Evolutionary conservation across 1,140 invertebrate species (phyloP), one percentile per base, ranked within the genome.

Genomic region (Drosophila ambigua): DNA sequence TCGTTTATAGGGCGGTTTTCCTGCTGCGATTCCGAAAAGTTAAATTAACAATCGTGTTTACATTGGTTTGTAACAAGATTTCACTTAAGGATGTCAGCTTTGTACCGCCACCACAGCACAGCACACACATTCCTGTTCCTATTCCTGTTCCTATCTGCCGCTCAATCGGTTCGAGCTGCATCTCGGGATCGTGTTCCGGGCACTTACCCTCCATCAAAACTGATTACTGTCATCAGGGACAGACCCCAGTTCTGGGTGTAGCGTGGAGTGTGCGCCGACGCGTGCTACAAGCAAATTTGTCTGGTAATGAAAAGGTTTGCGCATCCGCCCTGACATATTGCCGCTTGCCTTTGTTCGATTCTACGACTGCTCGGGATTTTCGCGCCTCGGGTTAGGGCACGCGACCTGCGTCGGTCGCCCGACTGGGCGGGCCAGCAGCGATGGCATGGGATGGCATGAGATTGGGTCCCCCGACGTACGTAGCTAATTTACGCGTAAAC

Each of bases 31-130:
- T 79, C 58, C 68, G 15, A 77, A 65, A 90, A 90, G 81, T 90
- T 80, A 90, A 91, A 91, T 89, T 91, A 85, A 91, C 89, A 91
- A 91, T 91, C 84, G 81, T 91, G 90, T 91, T 91, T 91, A 91
- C 90, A 91, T 91, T 91, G 90, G 85, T 91, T 91, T 89, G 90
- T 91, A 91, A 91, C 90, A 91, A 91, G 90, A 91, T 91, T 91
- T 91, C 90, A 91, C 90, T 91, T 91, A 91, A 84, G 90, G 82
- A 84, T 79, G 90, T 90, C 90, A 83, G 84, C 67, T 87, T 85
- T 74, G 78, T 77, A 45, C 52, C 45, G 53, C 24, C 41, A 48
- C 24, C 62, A 5, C 26, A 26, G 0, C 26, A 26, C 26, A 5
- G 26, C 26, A 3, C 28, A 31, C 20, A 20, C 20, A 20, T 35